phyloP scores from a whole-genome alignment of 2,797 vertebrate genomes.

The Lerista edwardsae region DNA sequence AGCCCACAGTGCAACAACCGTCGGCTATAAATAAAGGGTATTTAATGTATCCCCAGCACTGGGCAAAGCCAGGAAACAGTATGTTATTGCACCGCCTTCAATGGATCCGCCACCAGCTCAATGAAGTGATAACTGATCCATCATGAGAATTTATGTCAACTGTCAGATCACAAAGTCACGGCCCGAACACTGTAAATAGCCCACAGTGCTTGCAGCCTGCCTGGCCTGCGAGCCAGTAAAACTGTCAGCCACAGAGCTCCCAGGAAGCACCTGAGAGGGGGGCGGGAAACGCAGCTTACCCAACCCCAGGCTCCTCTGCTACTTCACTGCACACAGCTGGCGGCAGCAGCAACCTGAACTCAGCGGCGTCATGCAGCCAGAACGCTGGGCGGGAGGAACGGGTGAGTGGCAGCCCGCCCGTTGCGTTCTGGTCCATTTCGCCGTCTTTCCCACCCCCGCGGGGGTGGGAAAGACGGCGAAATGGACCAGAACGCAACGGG shows the following conservation, averaged over 20 bases:
- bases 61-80: conserved; percentile 75
- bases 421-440: too few relatives aligned
- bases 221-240: conserved; percentile 87
- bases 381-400: too few relatives aligned
- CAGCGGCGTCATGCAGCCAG: too few relatives aligned
- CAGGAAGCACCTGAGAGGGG: conserved; percentile 79
- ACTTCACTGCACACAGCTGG: background rate
- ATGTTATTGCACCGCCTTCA: conserved; percentile 80
- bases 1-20: conserved; percentile 79
- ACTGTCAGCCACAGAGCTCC: conserved; percentile 82
- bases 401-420: too few relatives aligned
- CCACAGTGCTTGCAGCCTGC: conserved; percentile 83
- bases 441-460: too few relatives aligned
- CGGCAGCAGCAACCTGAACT: too few relatives aligned
- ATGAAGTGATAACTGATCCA: conserved; percentile 85
- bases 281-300: conserved; percentile 73
- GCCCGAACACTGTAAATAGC: conserved; percentile 88
- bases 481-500: too few relatives aligned
- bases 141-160: conserved; percentile 90
- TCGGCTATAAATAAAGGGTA: conserved; percentile 89
- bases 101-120: conserved; percentile 81
- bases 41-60: conserved; percentile 82
- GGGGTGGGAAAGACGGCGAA: too few relatives aligned
- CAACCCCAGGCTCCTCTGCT: conserved; percentile 25
- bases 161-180: conserved; percentile 84